A percentile compares a stretch with the other conserved stretches of the same genome.
phyloP scores from a whole-genome alignment of 1,140 invertebrate genomes.

The Tetranychus urticae region DNA sequence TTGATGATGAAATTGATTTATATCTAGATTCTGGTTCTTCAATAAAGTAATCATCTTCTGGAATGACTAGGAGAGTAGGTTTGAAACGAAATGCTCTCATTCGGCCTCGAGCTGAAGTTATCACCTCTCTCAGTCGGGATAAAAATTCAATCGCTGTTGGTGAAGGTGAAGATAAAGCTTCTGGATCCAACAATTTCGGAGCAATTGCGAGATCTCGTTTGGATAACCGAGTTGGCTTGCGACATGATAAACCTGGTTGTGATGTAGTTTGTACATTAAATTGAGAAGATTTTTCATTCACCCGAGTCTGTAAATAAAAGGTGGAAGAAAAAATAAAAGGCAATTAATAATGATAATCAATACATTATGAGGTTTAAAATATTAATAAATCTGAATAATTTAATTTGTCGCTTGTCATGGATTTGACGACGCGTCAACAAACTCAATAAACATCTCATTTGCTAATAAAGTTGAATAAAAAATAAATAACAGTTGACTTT shows the following conservation, averaged over 20 bases:
- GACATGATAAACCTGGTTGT: too few species aligned
- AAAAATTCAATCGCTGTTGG: constrained; percentile 62
- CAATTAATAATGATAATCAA: too few species aligned
- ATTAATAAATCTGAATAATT: too few species aligned
- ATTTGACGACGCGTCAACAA: too few species aligned
- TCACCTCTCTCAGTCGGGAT: constrained; percentile 60
- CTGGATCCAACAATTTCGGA: constrained; percentile 61
- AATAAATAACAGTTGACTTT: too few species aligned
- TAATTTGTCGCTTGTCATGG: too few species aligned
- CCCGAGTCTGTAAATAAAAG: not conserved
- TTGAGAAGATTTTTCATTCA: too few species aligned
- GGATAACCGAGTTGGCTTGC: not conserved
- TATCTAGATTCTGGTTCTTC: not conserved
- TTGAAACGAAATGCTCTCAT: constrained; percentile 52
- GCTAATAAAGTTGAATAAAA: too few species aligned
- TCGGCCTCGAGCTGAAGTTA: constrained; percentile 58
- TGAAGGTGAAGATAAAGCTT: constrained; percentile 54
- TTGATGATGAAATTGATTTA: too few species aligned
- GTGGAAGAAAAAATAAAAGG: not conserved
- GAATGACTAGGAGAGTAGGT: constrained; percentile 49
- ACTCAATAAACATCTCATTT: too few species aligned
- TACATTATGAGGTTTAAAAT: too few species aligned
- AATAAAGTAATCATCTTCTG: constrained; percentile 37
- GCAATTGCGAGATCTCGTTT: constrained; percentile 45
- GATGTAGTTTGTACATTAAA: too few species aligned